Percentiles rank a stretch among this genome's conserved stretches.
These are phyloP conservation scores for Helicoverpa zea DNA, from an alignment of 1,140 invertebrate genomes.

Conservation along the genomic window DNA sequence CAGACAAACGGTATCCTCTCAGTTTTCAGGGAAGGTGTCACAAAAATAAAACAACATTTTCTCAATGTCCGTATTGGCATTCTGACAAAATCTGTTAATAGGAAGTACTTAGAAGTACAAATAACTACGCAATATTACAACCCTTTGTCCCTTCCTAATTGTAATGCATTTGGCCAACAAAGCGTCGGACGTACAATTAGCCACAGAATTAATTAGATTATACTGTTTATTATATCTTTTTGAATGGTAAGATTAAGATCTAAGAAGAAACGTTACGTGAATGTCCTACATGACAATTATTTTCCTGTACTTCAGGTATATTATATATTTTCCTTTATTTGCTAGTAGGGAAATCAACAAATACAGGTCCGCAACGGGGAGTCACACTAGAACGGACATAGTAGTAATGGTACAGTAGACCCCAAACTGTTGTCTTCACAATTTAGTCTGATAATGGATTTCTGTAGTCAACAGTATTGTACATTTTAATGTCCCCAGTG, in stretches of 20 bases:
- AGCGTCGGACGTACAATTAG: background rate
- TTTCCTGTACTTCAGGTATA: too few species aligned
- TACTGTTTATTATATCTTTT: background rate
- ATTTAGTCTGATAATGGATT: background rate
- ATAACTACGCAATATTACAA: background rate
- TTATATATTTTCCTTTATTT: too few species aligned
- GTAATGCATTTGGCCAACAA: constrained; percentile 2
- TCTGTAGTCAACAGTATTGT: background rate
- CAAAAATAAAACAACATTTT: background rate
- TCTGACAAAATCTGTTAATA: constrained; percentile 11
- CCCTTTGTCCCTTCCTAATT: constrained; percentile 9
- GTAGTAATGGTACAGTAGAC: too few species aligned
- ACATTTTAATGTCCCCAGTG: background rate
- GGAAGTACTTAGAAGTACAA: background rate
- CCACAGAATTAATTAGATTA: background rate
- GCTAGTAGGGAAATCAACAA: too few species aligned
- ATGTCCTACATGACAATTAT: too few species aligned
- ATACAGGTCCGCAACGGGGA: too few species aligned
- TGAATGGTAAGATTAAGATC: too few species aligned
- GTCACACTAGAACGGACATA: too few species aligned
- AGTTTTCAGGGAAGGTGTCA: background rate
- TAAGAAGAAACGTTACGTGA: too few species aligned
- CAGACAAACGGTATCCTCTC: background rate
- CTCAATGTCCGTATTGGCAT: constrained; percentile 22
- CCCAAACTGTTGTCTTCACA: too few species aligned